phyloP scores from a whole-genome alignment of 92 coral and sea anemone species.

The Heteractis magnifica region DNA sequence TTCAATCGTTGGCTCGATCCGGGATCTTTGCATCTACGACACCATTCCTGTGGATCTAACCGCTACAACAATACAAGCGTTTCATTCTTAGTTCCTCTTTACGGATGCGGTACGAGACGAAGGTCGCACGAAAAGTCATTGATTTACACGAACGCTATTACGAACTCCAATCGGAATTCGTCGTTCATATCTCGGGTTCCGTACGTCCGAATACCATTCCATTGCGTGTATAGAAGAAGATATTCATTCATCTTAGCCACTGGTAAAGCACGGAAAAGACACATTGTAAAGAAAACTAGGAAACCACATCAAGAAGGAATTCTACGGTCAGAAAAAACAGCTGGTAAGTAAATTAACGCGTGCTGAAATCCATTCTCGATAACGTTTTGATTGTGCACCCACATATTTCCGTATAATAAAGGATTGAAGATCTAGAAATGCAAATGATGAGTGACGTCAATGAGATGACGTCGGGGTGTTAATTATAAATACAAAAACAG shows the following conservation, averaged over 20 bases:
- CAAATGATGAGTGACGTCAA: too few species aligned
- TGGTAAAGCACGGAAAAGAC: constrained; percentile 10
- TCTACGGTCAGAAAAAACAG: not conserved
- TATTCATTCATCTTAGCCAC: constrained; percentile 20
- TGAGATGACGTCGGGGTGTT: too few species aligned
- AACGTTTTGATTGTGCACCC: too few species aligned
- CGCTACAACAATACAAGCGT: constrained; percentile 32
- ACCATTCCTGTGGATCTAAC: constrained; percentile 42
- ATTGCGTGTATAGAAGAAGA: constrained; percentile 21
- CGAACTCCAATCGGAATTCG: constrained; percentile 35
- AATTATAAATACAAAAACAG: too few species aligned
- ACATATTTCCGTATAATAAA: too few species aligned
- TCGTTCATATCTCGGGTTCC: constrained; percentile 35
- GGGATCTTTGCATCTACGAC: constrained; percentile 50
- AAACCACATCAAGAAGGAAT: not conserved
- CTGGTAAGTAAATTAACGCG: not conserved
- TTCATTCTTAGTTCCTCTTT: constrained; percentile 47
- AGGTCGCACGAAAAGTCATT: constrained; percentile 19
- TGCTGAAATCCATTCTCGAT: too few species aligned
- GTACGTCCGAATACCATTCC: constrained; percentile 32
- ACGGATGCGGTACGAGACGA: constrained; percentile 61
- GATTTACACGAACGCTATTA: constrained; percentile 47
- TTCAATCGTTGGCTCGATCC: constrained; percentile 42
- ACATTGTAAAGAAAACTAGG: not conserved
- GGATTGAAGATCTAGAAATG: too few species aligned